Percentiles rank a stretch among this genome's conserved stretches.
Conservation (phyloP, 2,888 invertebrate genomes). For the Neoaliturus tenellus region DNA sequence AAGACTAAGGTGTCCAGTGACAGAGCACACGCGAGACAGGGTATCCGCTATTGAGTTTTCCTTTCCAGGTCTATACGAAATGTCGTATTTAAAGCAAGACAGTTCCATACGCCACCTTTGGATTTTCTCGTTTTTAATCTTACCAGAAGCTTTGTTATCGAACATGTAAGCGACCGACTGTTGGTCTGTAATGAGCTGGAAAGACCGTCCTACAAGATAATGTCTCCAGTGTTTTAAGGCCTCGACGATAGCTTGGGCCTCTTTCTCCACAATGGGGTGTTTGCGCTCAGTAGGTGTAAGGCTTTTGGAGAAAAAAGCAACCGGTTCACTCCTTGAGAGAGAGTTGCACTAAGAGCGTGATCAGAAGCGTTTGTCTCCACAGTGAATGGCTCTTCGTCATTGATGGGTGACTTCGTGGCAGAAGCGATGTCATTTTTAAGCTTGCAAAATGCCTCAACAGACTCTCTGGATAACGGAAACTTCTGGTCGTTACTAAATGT, state of each 20-base stretch:
- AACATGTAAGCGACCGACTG: slow-evolving; percentile 46
- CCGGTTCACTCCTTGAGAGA: slow-evolving; percentile 36
- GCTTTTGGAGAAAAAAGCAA: slow-evolving; percentile 54
- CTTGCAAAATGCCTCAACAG: background rate
- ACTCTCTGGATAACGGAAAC: background rate
- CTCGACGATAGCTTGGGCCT: slow-evolving; percentile 40
- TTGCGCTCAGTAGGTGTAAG: slow-evolving; percentile 14
- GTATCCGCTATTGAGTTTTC: too few relatives aligned
- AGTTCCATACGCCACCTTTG: slow-evolving; percentile 44
- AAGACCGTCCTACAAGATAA: slow-evolving; percentile 13
- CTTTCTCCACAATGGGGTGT: slow-evolving; percentile 43
- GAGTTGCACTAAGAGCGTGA: slow-evolving; percentile 13
- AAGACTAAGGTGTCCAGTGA: slow-evolving; percentile 35
- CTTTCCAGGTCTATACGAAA: slow-evolving; percentile 1
- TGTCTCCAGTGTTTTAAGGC: slow-evolving; percentile 35
- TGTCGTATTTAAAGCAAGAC: background rate
- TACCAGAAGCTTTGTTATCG: slow-evolving; percentile 30
- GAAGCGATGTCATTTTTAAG: slow-evolving; percentile 44
- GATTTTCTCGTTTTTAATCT: slow-evolving; percentile 48
- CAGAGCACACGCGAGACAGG: too few relatives aligned
- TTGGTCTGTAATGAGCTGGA: slow-evolving; percentile 28
- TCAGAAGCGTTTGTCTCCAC: slow-evolving; percentile 19
- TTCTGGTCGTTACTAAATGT: slow-evolving; percentile 8
- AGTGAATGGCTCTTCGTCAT: slow-evolving; percentile 1
- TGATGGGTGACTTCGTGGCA: background rate